These are phyloP conservation scores for Labia minor DNA, from an alignment of 2,888 invertebrate genomes.

Conservation along the genomic window DNA sequence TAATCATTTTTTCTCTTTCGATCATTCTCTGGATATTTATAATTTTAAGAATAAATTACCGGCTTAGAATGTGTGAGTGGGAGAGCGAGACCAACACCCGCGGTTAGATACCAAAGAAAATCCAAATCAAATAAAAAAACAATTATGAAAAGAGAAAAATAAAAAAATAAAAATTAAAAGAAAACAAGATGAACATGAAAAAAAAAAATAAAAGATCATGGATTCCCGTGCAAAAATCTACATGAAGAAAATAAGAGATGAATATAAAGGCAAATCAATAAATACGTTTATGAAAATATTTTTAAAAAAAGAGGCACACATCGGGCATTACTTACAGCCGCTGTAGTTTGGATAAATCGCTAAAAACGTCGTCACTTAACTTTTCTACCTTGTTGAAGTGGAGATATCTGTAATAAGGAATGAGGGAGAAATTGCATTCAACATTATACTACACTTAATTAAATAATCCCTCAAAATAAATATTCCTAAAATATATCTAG, in stretches of 20 bases:
- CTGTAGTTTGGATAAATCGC: slow-evolving; percentile 32
- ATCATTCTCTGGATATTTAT: not conserved
- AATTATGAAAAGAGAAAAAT: not conserved
- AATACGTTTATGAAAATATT: not conserved
- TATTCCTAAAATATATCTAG: not conserved
- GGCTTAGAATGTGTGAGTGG: slow-evolving; percentile 7
- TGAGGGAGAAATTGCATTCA: slow-evolving; percentile 15
- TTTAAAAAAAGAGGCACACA: slow-evolving; percentile 15
- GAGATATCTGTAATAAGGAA: slow-evolving; percentile 32
- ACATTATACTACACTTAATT: not conserved
- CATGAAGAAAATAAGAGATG: not conserved
- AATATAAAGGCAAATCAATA: not conserved
- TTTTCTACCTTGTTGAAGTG: slow-evolving; percentile 34
- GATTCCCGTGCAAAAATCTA: not conserved
- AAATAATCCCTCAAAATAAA: not conserved
- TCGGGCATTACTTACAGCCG: slow-evolving; percentile 32
- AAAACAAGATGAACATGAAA: not conserved
- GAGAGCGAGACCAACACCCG: slow-evolving; percentile 13
- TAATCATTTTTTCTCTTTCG: not conserved
- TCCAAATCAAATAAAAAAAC: not conserved
- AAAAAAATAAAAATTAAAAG: not conserved
- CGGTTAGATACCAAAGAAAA: not conserved
- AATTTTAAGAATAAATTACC: not conserved
- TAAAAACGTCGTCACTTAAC: slow-evolving; percentile 32
- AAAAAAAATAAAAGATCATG: not conserved